These are phyloP conservation scores for Aspidiotus destructor DNA, from an alignment of 2,888 invertebrate species.

Conservation along the genomic window DNA sequence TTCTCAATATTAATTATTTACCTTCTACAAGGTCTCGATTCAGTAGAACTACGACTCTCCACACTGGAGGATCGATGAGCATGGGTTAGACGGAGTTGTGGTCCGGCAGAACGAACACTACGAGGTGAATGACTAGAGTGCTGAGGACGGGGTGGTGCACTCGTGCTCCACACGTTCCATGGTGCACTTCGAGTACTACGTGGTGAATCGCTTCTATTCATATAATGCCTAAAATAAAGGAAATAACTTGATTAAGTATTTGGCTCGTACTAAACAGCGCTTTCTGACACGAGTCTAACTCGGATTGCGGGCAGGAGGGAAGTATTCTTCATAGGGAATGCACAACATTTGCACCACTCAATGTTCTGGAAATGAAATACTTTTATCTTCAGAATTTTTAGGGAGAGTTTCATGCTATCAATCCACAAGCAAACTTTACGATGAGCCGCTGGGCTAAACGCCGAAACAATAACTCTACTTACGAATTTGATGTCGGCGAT, in stretches of 20 bases:
- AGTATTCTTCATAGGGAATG: too few relatives aligned
- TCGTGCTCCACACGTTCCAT: constrained; percentile 43
- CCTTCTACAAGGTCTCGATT: constrained; percentile 68
- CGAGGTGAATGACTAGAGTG: constrained; percentile 65
- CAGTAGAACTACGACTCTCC: constrained; percentile 82
- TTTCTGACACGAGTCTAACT: too few relatives aligned
- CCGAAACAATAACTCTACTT: too few relatives aligned
- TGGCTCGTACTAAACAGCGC: too few relatives aligned
- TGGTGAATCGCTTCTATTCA: constrained; percentile 45
- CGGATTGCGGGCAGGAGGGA: too few relatives aligned
- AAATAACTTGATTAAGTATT: too few relatives aligned
- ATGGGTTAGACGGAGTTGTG: constrained; percentile 35
- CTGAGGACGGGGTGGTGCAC: constrained; percentile 51
- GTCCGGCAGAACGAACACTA: constrained; percentile 62
- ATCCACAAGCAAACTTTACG: too few relatives aligned
- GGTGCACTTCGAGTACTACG: constrained; percentile 75
- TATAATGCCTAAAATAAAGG: constrained; percentile 16
- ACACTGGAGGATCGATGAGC: constrained; percentile 55
- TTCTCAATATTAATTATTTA: constrained; percentile 38
- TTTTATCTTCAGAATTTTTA: too few relatives aligned
- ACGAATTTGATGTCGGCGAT: constrained; percentile 3
- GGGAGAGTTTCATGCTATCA: too few relatives aligned
- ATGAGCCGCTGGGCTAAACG: too few relatives aligned
- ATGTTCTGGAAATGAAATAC: too few relatives aligned
- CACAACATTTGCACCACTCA: too few relatives aligned